Conservation (phyloP, 2,888 invertebrate genomes). For the Pediacus dermestoides region DNA sequence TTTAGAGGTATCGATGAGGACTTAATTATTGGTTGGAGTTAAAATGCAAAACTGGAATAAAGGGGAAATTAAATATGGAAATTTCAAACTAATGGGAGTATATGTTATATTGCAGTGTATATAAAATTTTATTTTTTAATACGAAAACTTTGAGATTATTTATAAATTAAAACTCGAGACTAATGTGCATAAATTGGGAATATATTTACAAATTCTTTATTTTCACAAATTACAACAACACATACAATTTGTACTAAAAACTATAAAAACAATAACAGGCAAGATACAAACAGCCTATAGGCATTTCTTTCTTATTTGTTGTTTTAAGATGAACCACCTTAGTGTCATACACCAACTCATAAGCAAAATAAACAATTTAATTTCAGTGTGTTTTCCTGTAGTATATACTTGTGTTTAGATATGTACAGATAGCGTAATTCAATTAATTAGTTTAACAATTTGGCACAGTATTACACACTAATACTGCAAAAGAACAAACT, state of each 20-base stretch:
- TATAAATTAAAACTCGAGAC: too few species aligned
- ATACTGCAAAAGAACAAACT: constrained; percentile 36
- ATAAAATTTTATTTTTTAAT: too few species aligned
- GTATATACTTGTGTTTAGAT: too few species aligned
- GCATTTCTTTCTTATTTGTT: too few species aligned
- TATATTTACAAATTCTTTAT: constrained; percentile 49
- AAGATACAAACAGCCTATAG: constrained; percentile 51
- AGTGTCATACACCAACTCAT: constrained; percentile 43
- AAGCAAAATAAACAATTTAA: constrained; percentile 36
- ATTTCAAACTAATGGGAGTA: too few species aligned
- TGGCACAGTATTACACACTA: constrained; percentile 44
- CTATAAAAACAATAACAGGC: constrained; percentile 52
- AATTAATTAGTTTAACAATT: constrained; percentile 29
- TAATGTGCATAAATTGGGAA: constrained; percentile 43
- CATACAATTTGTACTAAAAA: constrained; percentile 49
- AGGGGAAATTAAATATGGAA: too few species aligned
- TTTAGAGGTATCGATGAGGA: too few species aligned
- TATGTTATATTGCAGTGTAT: too few species aligned
- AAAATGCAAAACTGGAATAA: too few species aligned
- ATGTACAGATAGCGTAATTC: too few species aligned
- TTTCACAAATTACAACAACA: constrained; percentile 50
- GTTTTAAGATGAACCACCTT: constrained; percentile 32
- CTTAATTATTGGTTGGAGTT: too few species aligned
- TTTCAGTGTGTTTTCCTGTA: neutral
- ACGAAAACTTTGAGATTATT: too few species aligned